These are phyloP conservation scores for Linurgus olivaceus DNA, from an alignment of 2,797 vertebrate species.

Conservation along the genomic window DNA sequence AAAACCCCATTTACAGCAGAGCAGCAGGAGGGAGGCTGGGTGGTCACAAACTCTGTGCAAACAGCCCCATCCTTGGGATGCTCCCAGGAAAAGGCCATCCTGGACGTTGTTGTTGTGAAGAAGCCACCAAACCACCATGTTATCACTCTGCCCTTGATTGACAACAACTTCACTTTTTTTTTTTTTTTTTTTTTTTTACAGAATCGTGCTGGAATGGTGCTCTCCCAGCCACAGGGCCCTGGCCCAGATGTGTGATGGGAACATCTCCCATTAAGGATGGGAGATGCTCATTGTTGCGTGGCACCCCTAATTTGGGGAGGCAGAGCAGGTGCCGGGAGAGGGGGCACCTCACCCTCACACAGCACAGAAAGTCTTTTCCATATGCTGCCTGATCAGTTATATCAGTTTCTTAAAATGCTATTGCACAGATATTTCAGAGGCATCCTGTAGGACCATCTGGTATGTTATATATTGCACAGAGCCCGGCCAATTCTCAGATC, in stretches of 20 bases:
- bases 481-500: conserved; percentile 74
- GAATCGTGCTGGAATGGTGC: fast-evolving
- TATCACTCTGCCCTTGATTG: not conserved
- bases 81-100: not conserved
- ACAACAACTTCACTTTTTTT: not conserved
- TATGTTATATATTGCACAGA: conserved; percentile 76
- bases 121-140: not conserved
- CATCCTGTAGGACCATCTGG: conserved; percentile 78
- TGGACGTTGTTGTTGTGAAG: not conserved
- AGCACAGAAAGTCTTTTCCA: conserved; percentile 57
- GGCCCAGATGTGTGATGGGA: not conserved
- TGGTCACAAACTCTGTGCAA: not conserved
- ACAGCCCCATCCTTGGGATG: not conserved
- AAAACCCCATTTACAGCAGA: not conserved
- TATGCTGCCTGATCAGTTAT: conserved; percentile 68
- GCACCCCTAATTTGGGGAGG: not conserved
- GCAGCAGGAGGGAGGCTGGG: not conserved
- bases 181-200: no score
- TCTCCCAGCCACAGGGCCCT: not conserved
- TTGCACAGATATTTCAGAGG: conserved; percentile 70
- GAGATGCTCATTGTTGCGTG: not conserved
- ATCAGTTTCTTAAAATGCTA: conserved; percentile 62
- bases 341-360: conserved; percentile 10
- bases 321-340: conserved; percentile 42
- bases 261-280: not conserved